phyloP scores from a whole-genome alignment of 2,113 vertebrate species.

The Scomber colias region DNA sequence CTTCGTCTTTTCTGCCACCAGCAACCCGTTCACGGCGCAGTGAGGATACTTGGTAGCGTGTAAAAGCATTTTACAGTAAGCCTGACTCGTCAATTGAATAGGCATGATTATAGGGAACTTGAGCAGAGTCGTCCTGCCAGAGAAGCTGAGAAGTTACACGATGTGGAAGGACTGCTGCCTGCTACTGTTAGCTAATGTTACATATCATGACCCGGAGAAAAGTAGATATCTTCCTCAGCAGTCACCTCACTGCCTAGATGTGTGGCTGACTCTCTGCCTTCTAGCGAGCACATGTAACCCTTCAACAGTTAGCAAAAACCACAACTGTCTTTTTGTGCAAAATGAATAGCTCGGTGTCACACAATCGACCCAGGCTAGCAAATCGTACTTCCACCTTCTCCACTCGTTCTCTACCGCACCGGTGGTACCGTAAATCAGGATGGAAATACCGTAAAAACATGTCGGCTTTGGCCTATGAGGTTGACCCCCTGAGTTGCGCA shows the following conservation, averaged over 20 bases:
- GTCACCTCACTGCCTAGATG: conserved; percentile 10
- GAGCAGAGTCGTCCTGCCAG: background rate
- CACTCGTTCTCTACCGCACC: conserved; percentile 52
- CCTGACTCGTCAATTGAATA: conserved; percentile 93
- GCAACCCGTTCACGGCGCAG: conserved; percentile 92
- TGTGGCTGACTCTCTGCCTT: background rate
- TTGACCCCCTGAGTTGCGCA: background rate
- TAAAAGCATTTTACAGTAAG: conserved; percentile 96
- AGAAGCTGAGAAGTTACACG: conserved; percentile 27
- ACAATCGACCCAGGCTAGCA: conserved; percentile 13
- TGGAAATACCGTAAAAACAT: conserved; percentile 8
- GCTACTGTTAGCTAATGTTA: conserved; percentile 65
- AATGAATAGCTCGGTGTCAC: background rate
- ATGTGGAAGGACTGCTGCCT: conserved; percentile 11
- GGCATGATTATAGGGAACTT: conserved; percentile 81
- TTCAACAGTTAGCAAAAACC: background rate
- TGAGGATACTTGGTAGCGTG: conserved; percentile 95
- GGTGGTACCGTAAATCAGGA: conserved; percentile 51
- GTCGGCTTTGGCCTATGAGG: background rate
- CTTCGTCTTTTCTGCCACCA: conserved; percentile 92
- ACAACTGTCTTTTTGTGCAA: background rate
- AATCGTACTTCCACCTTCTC: conserved; percentile 53
- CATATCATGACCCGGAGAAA: conserved; percentile 52
- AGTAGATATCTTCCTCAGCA: conserved; percentile 50
- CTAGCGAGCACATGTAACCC: conserved; percentile 13